A percentile compares a stretch with the other conserved stretches of the same genome.
Conservation (phyloP, 1,140 invertebrate genomes). For the Glomeris maerens region DNA sequence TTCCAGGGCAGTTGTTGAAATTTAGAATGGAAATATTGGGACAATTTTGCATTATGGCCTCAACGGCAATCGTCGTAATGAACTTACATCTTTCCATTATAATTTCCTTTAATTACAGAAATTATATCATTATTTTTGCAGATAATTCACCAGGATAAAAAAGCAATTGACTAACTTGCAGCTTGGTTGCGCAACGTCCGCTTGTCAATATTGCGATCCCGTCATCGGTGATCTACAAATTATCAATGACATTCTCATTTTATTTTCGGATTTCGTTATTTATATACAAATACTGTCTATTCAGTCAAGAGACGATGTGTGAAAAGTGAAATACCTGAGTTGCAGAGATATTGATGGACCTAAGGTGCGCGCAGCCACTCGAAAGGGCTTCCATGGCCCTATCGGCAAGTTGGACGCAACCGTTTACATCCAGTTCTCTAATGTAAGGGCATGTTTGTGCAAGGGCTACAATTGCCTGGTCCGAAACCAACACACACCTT, state of each 20-base stretch:
- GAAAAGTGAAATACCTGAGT: slow-evolving; percentile 4
- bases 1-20: slow-evolving; percentile 5
- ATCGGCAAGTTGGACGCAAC: slow-evolving; percentile 4
- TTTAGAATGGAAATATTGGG: slow-evolving; percentile 4
- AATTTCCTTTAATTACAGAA: slow-evolving; percentile 11
- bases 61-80: slow-evolving; percentile 4
- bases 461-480: not conserved
- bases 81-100: slow-evolving; percentile 5
- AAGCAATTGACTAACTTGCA: no score
- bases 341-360: slow-evolving; percentile 4
- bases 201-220: no score
- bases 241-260: no score
- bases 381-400: slow-evolving; percentile 1
- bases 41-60: not conserved
- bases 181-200: no score
- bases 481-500: slow-evolving; percentile 1
- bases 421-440: slow-evolving; percentile 4
- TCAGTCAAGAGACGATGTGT: no score
- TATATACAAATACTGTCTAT: no score
- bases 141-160: no score
- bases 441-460: not conserved
- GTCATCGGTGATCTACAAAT: no score
- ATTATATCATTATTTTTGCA: no score
- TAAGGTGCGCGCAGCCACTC: not conserved
- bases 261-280: no score